These are phyloP conservation scores for Pseudobourletiella spinata DNA, from an alignment of 1,140 invertebrate genomes.

Conservation along the genomic window DNA sequence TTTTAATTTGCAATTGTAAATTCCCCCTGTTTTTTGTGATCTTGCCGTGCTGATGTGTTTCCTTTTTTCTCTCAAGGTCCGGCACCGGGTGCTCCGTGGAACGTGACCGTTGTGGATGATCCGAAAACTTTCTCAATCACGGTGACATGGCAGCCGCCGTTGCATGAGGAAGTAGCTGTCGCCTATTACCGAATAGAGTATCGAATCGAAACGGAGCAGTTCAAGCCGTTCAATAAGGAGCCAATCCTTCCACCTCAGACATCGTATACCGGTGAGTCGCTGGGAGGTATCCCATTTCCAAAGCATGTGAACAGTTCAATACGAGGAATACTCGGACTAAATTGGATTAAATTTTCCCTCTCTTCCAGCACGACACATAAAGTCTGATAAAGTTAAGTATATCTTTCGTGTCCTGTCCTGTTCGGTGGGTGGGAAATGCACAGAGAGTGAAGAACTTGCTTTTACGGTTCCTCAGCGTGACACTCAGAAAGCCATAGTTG, in stretches of 20 bases:
- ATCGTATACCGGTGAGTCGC: conserved; percentile 63
- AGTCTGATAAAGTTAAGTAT: conserved; percentile 74
- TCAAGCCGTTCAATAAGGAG: conserved; percentile 76
- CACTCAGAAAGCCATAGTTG: conserved; percentile 85
- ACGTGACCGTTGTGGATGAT: conserved; percentile 52
- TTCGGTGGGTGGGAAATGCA: conserved; percentile 43
- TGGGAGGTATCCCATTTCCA: no score
- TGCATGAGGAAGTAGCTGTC: conserved; percentile 45
- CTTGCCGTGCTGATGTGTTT: no score
- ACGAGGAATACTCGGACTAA: no score
- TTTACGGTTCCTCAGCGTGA: conserved; percentile 77
- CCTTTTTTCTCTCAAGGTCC: conserved; percentile 55
- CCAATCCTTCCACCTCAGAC: conserved; percentile 79
- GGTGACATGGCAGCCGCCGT: conserved; percentile 48
- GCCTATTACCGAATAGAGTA: conserved; percentile 88
- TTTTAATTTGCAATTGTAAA: no score
- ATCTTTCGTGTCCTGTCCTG: conserved; percentile 81
- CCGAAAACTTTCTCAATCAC: conserved; percentile 11
- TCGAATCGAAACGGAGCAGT: conserved; percentile 49
- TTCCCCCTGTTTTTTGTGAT: no score
- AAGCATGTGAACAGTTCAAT: no score
- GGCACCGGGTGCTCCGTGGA: conserved; percentile 73
- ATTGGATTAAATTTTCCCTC: no score
- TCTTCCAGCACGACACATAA: conserved; percentile 70
- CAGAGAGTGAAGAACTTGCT: conserved; percentile 59